Evolutionary conservation across 2,113 vertebrate genomes (phyloP), one percentile per base, ranked within the genome.

Genomic region (Callopanchax toddi): DNA sequence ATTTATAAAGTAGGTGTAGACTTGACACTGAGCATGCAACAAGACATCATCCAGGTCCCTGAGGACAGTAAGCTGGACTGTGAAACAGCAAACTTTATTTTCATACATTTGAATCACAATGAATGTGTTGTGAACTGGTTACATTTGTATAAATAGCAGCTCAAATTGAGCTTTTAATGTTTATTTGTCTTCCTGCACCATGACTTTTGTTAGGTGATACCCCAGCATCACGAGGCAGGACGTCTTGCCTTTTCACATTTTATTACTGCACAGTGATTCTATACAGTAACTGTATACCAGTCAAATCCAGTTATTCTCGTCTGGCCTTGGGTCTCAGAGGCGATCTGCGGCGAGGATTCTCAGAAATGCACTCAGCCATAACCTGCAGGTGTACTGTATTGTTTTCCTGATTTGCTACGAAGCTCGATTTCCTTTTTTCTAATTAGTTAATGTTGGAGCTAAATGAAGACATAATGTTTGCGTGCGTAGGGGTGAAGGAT

Each of bases 401-500:
- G 3, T 67, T 57, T 26, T 56, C 34, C 44, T 46, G 34, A 48
- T 51, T 59, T 66, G 12, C 54, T n/a, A 5, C 50, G 12, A 64
- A 50, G 3, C 40, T 10, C 49, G 5, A 15, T 39, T 66, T 53
- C 36, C 40, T 53, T 43, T 39, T 62, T 67, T 36, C 20, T 56
- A 73, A 79, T 79, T 59, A 49, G 37, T 44, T 65, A 49, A 78
- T 72, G 29, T 32, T 32, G 46, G 12, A 26, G 22, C 49, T 40
- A 57, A 68, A 60, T 45, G 8, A 26, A 58, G 58, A 65, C 49
- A 21, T 23, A 39, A 39, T 66, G 65, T 71, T 49, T 60, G 51
- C 53, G n/a, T n/a, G 51, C 11, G 74, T 66, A 67, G 55, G 71
- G 81, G 74, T 75, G 78, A 46, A 29, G 71, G n/a, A 49, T 69